Conservation (phyloP, 2,797 vertebrate genomes). For the Rhinogobio ventralis region DNA sequence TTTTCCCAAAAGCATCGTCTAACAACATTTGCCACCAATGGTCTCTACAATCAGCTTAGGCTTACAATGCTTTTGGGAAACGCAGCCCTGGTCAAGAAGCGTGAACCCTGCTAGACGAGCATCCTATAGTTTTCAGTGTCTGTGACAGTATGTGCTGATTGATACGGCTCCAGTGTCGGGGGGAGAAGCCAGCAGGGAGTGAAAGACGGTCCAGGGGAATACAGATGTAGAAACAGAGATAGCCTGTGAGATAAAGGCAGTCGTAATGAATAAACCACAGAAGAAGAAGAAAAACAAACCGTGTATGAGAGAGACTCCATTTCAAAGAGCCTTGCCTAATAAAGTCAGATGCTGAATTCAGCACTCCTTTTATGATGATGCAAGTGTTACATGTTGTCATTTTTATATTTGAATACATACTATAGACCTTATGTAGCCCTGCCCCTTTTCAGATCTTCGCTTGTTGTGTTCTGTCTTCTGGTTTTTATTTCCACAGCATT, state of each 20-base stretch:
- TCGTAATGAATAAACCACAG: conserved; percentile 64
- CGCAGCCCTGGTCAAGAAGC: neutral
- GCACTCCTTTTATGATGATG: neutral
- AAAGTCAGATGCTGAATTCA: neutral
- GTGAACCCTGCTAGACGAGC: neutral
- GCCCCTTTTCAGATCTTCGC: too few relatives aligned
- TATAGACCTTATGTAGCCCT: too few relatives aligned
- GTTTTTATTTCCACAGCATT: too few relatives aligned
- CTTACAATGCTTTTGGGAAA: too few relatives aligned
- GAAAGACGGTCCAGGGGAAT: conserved; percentile 18
- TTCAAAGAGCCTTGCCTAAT: neutral
- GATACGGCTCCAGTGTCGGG: conserved; percentile 42
- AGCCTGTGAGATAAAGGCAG: conserved; percentile 67
- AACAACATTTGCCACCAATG: too few relatives aligned
- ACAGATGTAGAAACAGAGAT: conserved; percentile 45
- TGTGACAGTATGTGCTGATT: neutral
- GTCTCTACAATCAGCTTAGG: too few relatives aligned
- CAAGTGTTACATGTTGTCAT: neutral
- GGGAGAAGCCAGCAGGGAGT: conserved; percentile 65
- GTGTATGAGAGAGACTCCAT: neutral
- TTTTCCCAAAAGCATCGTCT: too few relatives aligned
- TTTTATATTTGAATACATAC: neutral
- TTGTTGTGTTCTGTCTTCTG: too few relatives aligned
- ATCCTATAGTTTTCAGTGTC: neutral
- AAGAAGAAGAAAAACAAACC: conserved; percentile 8